These are phyloP conservation scores for Okapia johnstoni DNA, from an alignment of 2,113 vertebrate species.

Conservation along the genomic window DNA sequence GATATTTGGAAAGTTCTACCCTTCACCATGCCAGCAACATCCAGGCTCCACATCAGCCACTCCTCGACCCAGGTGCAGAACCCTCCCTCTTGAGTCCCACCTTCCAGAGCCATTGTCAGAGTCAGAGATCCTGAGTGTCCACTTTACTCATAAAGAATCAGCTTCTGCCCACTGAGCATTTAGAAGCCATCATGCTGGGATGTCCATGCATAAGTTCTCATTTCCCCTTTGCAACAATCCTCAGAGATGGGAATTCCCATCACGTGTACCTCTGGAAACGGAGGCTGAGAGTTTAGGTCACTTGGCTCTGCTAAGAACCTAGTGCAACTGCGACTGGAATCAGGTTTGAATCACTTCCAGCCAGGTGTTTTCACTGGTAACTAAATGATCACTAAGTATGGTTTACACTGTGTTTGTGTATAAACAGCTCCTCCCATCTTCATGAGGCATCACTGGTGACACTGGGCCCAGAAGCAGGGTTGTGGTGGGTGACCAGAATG, in stretches of 20 bases:
- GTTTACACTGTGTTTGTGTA: not conserved
- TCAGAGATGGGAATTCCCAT: not conserved
- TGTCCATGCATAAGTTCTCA: not conserved
- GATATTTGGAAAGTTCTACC: not conserved
- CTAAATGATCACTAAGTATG: not conserved
- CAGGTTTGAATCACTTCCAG: not conserved
- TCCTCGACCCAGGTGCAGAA: not conserved
- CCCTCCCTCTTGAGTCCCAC: not conserved
- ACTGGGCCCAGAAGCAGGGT: not conserved
- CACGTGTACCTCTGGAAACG: not conserved
- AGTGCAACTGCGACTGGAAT: not conserved
- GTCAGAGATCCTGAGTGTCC: not conserved
- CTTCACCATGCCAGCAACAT: not conserved
- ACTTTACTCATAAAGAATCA: not conserved
- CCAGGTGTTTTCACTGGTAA: not conserved
- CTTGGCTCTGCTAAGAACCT: not conserved
- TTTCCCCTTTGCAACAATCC: not conserved
- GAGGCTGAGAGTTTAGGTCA: not conserved
- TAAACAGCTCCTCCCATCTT: not conserved
- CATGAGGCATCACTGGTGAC: too few species aligned
- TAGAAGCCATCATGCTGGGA: not conserved
- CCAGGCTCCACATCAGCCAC: not conserved
- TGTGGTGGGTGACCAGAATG: not conserved
- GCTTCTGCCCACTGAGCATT: not conserved
- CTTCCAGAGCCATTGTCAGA: not conserved